A percentile compares a stretch with the other conserved stretches of the same genome.
phyloP scores from a whole-genome alignment of 2,797 vertebrate species.

The Molossus molossus region DNA sequence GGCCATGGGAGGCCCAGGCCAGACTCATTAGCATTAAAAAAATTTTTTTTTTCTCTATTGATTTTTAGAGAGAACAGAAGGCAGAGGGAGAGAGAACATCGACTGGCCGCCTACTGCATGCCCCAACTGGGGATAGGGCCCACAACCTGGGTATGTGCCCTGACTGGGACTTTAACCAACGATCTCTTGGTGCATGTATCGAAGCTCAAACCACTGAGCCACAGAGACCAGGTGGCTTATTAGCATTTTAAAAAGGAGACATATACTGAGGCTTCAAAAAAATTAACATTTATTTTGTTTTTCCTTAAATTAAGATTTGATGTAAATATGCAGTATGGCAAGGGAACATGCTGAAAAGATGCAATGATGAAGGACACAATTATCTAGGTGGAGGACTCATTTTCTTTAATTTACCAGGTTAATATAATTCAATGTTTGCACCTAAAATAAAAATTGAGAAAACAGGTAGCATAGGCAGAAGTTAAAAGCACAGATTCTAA shows the following conservation, averaged over 20 bases:
- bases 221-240: neutral
- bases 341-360: neutral
- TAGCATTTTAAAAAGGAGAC: slow-evolving; percentile 6
- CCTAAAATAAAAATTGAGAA: slow-evolving; percentile 3
- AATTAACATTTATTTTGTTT: neutral
- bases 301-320: slow-evolving; percentile 11
- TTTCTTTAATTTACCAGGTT: slow-evolving; percentile 10
- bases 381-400: neutral
- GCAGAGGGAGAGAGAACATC: too few relatives aligned
- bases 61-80: too few relatives aligned
- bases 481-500: neutral
- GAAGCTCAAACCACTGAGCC: too few relatives aligned
- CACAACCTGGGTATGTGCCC: too few relatives aligned
- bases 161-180: too few relatives aligned
- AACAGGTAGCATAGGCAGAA: neutral
- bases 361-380: neutral
- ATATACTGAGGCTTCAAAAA: slow-evolving; percentile 7
- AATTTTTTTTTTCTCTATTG: too few relatives aligned
- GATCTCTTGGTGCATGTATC: too few relatives aligned
- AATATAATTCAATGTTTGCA: neutral
- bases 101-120: too few relatives aligned
- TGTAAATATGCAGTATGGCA: neutral
- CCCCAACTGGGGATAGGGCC: too few relatives aligned
- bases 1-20: too few relatives aligned
- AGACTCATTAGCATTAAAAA: too few relatives aligned